These are phyloP conservation scores for Epinotia ramella DNA, from an alignment of 2,888 invertebrate genomes.

Conservation along the genomic window DNA sequence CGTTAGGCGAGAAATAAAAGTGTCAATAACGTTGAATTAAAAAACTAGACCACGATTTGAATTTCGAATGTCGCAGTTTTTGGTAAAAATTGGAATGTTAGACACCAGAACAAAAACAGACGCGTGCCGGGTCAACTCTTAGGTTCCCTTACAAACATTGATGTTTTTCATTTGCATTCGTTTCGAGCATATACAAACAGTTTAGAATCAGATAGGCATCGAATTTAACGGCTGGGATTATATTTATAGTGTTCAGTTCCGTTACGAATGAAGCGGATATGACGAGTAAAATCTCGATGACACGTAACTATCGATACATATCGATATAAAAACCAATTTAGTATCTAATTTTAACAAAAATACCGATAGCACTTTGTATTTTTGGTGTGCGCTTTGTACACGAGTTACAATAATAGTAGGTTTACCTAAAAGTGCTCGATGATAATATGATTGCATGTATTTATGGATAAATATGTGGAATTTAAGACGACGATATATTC, in stretches of 20 bases:
- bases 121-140: constrained; percentile 68
- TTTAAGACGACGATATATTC: no score
- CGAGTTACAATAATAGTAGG: no score
- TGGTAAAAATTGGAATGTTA: constrained; percentile 62
- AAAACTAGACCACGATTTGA: constrained; percentile 46
- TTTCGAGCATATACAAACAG: constrained; percentile 25
- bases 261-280: constrained; percentile 19
- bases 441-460: no score
- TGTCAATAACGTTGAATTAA: constrained; percentile 8
- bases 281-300: not conserved
- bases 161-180: constrained; percentile 49
- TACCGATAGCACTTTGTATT: no score
- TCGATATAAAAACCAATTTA: no score
- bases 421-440: no score
- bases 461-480: no score
- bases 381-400: no score
- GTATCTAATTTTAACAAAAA: no score
- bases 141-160: constrained; percentile 61
- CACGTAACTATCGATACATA: no score
- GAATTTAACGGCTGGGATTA: constrained; percentile 23
- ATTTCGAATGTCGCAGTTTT: constrained; percentile 59
- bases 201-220: constrained; percentile 28
- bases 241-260: constrained; percentile 19
- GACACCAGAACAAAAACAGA: constrained; percentile 62
- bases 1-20: constrained; percentile 31